These are phyloP conservation scores for Conops quadrifasciatus DNA, from an alignment of 2,888 invertebrate species.

Conservation along the genomic window DNA sequence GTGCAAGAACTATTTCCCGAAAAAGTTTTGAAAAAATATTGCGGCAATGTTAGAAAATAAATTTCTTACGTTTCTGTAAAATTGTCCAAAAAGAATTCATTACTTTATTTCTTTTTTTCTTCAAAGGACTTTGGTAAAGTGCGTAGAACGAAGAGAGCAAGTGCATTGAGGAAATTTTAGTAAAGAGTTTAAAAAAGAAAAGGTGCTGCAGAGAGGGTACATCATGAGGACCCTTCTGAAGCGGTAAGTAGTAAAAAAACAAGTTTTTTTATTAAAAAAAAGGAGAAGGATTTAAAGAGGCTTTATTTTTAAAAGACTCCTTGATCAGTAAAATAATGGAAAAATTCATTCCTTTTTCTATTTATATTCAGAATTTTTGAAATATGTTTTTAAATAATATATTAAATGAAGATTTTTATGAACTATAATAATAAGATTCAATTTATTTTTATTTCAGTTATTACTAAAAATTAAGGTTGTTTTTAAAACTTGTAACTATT, in stretches of 20 bases:
- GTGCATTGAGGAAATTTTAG: slow-evolving; percentile 15
- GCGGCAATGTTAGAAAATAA: not conserved
- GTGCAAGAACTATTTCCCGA: too few species aligned
- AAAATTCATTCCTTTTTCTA: too few species aligned
- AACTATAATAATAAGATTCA: too few species aligned
- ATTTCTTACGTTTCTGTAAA: not conserved
- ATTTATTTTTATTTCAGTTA: too few species aligned
- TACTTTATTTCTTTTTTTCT: slow-evolving; percentile 26
- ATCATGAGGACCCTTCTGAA: slow-evolving; percentile 64
- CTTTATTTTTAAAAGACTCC: not conserved
- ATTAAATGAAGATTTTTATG: too few species aligned
- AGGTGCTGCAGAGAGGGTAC: slow-evolving; percentile 53
- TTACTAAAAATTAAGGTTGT: too few species aligned
- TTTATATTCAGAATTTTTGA: too few species aligned
- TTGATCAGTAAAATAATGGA: too few species aligned
- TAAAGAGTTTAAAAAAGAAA: slow-evolving; percentile 39
- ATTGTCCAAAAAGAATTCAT: not conserved
- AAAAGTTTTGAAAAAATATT: not conserved
- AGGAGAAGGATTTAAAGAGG: too few species aligned
- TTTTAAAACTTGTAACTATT: too few species aligned
- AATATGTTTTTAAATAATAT: too few species aligned
- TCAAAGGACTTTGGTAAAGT: slow-evolving; percentile 43
- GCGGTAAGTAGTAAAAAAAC: slow-evolving; percentile 55
- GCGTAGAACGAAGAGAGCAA: slow-evolving; percentile 43
- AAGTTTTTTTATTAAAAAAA: not conserved